Evolutionary conservation across 2,113 vertebrate species (phyloP), one percentile per base, ranked within the genome.

Genomic region (Oceanites oceanicus): DNA sequence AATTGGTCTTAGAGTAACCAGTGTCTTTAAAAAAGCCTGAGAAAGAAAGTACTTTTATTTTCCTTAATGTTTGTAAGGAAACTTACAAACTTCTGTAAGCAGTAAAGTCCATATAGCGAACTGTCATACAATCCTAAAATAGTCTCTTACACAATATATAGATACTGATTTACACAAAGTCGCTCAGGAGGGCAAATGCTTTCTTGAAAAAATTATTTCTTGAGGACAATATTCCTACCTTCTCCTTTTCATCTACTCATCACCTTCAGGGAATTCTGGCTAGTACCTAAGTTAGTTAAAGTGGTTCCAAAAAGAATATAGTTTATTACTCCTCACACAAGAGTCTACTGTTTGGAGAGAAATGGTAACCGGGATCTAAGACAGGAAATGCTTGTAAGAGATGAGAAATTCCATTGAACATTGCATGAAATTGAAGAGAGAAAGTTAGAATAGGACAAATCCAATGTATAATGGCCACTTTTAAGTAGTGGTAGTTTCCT

Each of bases 131-230:
- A 9, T 71, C 73, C 58, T 65, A 66, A 86, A 90, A 85, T 61
- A 82, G 49, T 91, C 67, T 76, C 40, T 52, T 61, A 38, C 56
- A 38, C 52, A 73, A 34, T 85, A 36, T 63, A 70, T 30, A 62
- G 53, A 53, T 76, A 68, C 32, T 95, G 56, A 71, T 93, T 76
- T 94, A 55, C 27, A 92, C 73, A 78, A 88, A 94, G 26, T 61
- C 18, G 2, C 52, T 94, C 38, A 42, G 49, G 26, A 88, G 32
- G 58, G 74, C 40, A 91, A 78, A 67, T 91, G 56, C 82, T 94
- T 95, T 90, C 59, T 70, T 93, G 59, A 92, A 76, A 23, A 70
- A 91, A 92, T 77, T 79, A 27, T 86, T 95, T 94, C 40, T 78
- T 77, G 34, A 84, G 40, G 52, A 68, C 59, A 80, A 11, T 74